phyloP scores from a whole-genome alignment of 2,888 invertebrate species.

The Thumatha senex region DNA sequence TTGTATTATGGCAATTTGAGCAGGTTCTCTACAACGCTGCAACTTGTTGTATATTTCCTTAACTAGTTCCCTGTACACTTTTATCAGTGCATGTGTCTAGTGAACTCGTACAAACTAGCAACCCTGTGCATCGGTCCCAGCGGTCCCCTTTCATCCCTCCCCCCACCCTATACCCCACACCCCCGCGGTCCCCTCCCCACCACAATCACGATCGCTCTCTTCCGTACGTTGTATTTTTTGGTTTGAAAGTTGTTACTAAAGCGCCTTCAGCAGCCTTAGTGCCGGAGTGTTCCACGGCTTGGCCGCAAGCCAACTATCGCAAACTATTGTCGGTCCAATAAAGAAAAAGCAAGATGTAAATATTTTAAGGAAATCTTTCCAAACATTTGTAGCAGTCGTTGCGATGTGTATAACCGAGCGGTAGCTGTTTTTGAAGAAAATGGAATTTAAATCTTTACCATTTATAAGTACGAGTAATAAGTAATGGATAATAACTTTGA shows the following conservation, averaged over 20 bases:
- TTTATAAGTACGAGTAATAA: too few species aligned
- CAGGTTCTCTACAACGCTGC: not conserved
- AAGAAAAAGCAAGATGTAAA: constrained; percentile 12
- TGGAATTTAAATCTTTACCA: too few species aligned
- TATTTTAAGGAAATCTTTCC: constrained; percentile 1
- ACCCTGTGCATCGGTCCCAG: constrained; percentile 1
- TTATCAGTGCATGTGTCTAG: constrained; percentile 7
- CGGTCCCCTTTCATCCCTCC: not conserved
- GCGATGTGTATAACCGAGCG: not conserved
- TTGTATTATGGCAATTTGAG: not conserved
- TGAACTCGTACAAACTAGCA: not conserved
- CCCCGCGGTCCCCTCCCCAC: not conserved
- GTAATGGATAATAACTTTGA: too few species aligned
- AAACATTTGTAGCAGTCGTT: not conserved
- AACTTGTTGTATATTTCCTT: not conserved
- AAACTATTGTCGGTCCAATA: constrained; percentile 15
- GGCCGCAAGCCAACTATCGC: constrained; percentile 20
- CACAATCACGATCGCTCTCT: constrained; percentile 22
- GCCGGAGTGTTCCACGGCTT: constrained; percentile 11
- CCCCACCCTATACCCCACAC: not conserved
- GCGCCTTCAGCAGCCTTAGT: constrained; percentile 8
- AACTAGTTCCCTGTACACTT: constrained; percentile 5
- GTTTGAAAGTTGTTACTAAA: constrained; percentile 14
- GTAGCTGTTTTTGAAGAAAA: too few species aligned
- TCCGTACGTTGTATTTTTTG: constrained; percentile 19